These are phyloP conservation scores for Hedychridium roseum DNA, from an alignment of 2,888 invertebrate genomes.

Conservation along the genomic window DNA sequence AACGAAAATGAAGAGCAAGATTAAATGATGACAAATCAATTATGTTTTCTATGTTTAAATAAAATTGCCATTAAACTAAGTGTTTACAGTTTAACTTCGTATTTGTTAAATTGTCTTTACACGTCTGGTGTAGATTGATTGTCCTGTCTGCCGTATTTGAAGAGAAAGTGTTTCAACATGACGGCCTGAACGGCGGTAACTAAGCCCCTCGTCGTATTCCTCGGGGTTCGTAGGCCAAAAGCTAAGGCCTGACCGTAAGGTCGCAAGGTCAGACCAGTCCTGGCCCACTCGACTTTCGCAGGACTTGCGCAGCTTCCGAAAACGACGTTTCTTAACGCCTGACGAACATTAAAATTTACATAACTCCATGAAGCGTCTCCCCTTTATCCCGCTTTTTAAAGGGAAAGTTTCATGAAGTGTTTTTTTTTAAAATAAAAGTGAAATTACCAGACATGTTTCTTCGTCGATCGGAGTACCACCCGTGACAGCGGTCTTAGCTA, in stretches of 20 bases:
- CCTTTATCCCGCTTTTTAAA: too few relatives aligned
- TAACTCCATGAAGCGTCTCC: too few relatives aligned
- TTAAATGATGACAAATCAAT: not conserved
- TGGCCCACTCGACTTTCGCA: conserved; percentile 77
- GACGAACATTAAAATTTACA: too few relatives aligned
- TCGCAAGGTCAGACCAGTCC: conserved; percentile 73
- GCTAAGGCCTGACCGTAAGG: conserved; percentile 69
- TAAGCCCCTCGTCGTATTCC: conserved; percentile 72
- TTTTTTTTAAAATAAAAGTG: too few relatives aligned
- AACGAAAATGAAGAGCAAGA: not conserved
- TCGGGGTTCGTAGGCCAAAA: conserved; percentile 73
- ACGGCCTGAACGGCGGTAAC: conserved; percentile 75
- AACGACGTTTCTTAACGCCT: conserved; percentile 72
- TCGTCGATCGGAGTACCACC: conserved; percentile 74
- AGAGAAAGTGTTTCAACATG: conserved; percentile 74
- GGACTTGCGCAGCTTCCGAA: conserved; percentile 76
- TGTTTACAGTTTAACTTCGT: too few relatives aligned
- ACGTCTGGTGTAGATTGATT: conserved; percentile 68
- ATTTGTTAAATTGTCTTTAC: too few relatives aligned
- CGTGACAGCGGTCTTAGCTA: conserved; percentile 67
- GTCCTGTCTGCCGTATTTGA: conserved; percentile 62
- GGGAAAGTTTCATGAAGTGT: too few relatives aligned
- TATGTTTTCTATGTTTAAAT: too few relatives aligned
- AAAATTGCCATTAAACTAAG: too few relatives aligned
- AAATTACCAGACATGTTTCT: conserved; percentile 71